Conservation (phyloP, 2,888 invertebrate genomes). For the Neria commutata region DNA sequence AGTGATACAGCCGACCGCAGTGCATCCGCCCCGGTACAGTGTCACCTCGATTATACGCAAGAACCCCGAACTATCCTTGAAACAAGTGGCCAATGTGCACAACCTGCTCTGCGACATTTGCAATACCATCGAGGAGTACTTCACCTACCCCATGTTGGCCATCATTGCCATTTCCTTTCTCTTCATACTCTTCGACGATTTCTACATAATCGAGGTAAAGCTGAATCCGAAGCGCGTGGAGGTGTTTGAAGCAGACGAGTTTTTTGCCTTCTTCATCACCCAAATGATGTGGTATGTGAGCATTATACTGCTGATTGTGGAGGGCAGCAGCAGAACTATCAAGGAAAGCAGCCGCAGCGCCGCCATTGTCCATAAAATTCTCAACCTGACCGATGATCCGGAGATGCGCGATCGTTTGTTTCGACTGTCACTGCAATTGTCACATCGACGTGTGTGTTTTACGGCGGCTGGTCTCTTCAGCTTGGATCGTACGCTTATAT, state of each 20-base stretch:
- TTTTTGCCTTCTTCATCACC: constrained; percentile 55
- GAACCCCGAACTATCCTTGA: constrained; percentile 49
- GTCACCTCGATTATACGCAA: constrained; percentile 53
- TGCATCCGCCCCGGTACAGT: constrained; percentile 41
- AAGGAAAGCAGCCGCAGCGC: constrained; percentile 49
- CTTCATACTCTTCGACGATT: constrained; percentile 57
- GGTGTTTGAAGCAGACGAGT: constrained; percentile 52
- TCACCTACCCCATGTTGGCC: constrained; percentile 54
- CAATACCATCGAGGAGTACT: constrained; percentile 55
- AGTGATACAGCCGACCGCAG: constrained; percentile 36
- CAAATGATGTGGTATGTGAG: constrained; percentile 57
- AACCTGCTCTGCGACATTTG: constrained; percentile 58
- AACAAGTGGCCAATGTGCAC: constrained; percentile 54
- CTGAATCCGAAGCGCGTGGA: constrained; percentile 51
- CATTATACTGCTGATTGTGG: constrained; percentile 54
- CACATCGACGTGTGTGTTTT: constrained; percentile 55
- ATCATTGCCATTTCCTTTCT: constrained; percentile 57
- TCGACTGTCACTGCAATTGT: constrained; percentile 56
- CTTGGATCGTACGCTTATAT: constrained; percentile 59
- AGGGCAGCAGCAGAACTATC: constrained; percentile 52
- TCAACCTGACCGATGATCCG: constrained; percentile 53
- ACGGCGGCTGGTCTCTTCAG: constrained; percentile 60
- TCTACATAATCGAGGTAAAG: constrained; percentile 55
- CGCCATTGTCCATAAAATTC: constrained; percentile 54
- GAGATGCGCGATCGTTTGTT: constrained; percentile 51